Conservation (phyloP, 2,888 invertebrate genomes). For the Strigamia transsilvanica region DNA sequence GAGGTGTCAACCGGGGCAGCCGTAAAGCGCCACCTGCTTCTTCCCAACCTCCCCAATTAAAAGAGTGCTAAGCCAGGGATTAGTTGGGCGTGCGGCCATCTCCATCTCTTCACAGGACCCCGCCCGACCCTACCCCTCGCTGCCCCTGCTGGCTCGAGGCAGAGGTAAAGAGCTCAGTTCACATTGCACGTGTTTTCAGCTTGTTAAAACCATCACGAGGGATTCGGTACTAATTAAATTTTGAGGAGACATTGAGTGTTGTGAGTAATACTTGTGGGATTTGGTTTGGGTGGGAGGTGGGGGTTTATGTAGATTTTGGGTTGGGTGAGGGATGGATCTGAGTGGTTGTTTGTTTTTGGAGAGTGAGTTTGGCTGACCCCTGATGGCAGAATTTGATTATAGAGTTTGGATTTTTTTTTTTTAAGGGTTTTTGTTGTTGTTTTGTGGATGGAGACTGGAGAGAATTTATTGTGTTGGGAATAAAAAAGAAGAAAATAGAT, state of each 20-base stretch:
- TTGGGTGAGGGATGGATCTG: too few relatives aligned
- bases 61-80: slow-evolving; percentile 37
- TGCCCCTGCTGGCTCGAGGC: slow-evolving; percentile 1
- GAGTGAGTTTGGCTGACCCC: too few relatives aligned
- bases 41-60: slow-evolving; percentile 44
- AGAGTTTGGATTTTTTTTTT: too few relatives aligned
- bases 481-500: too few relatives aligned
- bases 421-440: too few relatives aligned
- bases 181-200: slow-evolving; percentile 32
- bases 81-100: slow-evolving; percentile 34
- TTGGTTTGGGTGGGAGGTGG: too few relatives aligned
- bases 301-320: too few relatives aligned
- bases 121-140: too few relatives aligned
- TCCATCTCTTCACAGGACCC: slow-evolving; percentile 27
- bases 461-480: too few relatives aligned
- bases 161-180: slow-evolving; percentile 11
- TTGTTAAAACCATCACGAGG: slow-evolving; percentile 34
- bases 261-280: neutral
- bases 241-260: neutral
- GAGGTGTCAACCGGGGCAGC: neutral
- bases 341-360: too few relatives aligned
- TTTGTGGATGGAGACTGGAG: too few relatives aligned
- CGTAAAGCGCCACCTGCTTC: slow-evolving; percentile 39
- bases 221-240: slow-evolving; percentile 36
- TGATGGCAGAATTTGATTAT: too few relatives aligned